Evolutionary conservation across 1,140 invertebrate genomes (phyloP), one percentile per base, ranked within the genome.

Genomic region (Drosophila parvula): DNA sequence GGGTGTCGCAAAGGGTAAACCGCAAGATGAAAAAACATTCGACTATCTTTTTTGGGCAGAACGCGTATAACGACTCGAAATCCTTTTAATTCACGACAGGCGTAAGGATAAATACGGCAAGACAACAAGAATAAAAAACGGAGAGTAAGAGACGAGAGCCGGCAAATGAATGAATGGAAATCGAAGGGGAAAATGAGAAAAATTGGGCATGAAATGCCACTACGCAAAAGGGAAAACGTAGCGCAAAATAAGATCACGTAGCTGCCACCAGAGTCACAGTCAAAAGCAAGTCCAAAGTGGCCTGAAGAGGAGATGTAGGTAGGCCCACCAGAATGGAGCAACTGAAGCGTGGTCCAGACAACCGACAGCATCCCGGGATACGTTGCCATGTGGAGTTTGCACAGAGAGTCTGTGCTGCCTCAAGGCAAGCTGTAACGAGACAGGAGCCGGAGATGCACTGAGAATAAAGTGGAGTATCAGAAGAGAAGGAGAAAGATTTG

Each of bases 1-100:
- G 83, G 83, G 83, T 89, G 85, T 79, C 45, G 44, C 71, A 75
- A 75, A 75, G 73, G 71, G 73, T 56, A 75, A 68, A 89, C 85
- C 85, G 78, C 84, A 89, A 83, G 73, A 83, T 89, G 84, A 63
- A 88, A 89, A 80, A 88, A 89, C 80, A 88, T 74, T 74, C 61
- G 28, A 88, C 80, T 80, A 84, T 89, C 80, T 88, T 74, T 53
- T 84, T 80, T 62, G 65, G 84, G 48, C 76, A 73, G 60, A 67
- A 38, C 63, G 50, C 68, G 71, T 68, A 60, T 80, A 83, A 88
- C 76, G 80, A 78, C 78, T 84, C 68, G 74, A 75, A 89, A 89
- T 89, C 84, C 84, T 89, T 89, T 89, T 89, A 89, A 89, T 89
- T 84, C 84, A 89, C 77, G 80, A 89, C 83, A 80, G 80, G 77